phyloP scores from a whole-genome alignment of 2,888 invertebrate genomes.

The Pemphredon lugubris region DNA sequence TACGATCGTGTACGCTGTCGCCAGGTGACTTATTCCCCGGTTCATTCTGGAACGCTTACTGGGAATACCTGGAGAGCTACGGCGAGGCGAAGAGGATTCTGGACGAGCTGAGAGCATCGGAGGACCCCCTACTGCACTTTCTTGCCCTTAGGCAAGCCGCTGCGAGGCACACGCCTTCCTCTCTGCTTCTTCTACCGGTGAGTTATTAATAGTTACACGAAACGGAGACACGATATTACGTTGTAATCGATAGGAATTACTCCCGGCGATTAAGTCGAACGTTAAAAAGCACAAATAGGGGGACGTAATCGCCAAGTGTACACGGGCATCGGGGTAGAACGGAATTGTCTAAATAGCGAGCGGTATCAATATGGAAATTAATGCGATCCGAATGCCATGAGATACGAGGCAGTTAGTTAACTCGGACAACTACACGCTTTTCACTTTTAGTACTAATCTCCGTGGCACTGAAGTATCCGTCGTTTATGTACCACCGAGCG shows the following conservation, averaged over 20 bases:
- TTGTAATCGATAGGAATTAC: conserved; percentile 37
- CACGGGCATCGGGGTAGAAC: neutral
- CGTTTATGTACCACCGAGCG: neutral
- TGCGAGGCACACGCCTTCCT: conserved; percentile 85
- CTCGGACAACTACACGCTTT: conserved; percentile 19
- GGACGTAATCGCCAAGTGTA: neutral
- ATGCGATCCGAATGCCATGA: conserved; percentile 1
- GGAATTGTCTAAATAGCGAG: neutral
- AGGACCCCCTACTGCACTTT: conserved; percentile 87
- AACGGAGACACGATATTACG: conserved; percentile 14
- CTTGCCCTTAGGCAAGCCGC: conserved; percentile 86
- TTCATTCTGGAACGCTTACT: conserved; percentile 86
- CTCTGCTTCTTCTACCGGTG: conserved; percentile 87
- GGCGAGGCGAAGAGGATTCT: conserved; percentile 84
- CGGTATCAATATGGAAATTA: conserved; percentile 8
- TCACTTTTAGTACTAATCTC: conserved; percentile 12
- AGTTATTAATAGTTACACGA: conserved; percentile 79
- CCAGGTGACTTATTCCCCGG: conserved; percentile 84
- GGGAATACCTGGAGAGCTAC: conserved; percentile 85
- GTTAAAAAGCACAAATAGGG: neutral
- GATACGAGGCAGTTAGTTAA: conserved; percentile 6
- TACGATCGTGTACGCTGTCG: conserved; percentile 36
- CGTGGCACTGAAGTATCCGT: neutral
- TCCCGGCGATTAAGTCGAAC: conserved; percentile 23
- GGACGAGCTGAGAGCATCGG: conserved; percentile 84